Percentiles rank a stretch among this genome's conserved stretches.
phyloP scores from a whole-genome alignment of 1,140 invertebrate genomes.

The Centruroides sculpturatus region DNA sequence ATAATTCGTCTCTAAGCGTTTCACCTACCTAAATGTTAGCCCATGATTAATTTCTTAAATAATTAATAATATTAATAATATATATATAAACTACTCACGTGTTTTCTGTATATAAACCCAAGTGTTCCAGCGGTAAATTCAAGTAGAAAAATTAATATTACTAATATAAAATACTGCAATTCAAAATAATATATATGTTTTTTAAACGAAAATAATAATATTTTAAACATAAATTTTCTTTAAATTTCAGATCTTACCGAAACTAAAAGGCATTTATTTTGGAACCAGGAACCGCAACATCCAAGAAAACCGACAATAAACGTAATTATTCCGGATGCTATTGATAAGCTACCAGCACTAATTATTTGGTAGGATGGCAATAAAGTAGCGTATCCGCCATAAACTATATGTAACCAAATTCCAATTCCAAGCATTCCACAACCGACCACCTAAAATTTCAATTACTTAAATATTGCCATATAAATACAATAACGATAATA shows the following conservation, averaged over 20 bases:
- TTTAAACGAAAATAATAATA: background rate
- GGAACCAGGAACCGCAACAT: constrained; percentile 66
- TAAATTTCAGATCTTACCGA: constrained; percentile 39
- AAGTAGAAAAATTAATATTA: constrained; percentile 58
- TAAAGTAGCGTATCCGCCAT: constrained; percentile 51
- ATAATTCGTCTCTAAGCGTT: constrained; percentile 47
- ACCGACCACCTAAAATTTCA: constrained; percentile 47
- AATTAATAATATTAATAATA: background rate
- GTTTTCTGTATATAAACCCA: constrained; percentile 57
- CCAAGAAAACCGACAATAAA: constrained; percentile 61
- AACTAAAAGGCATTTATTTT: constrained; percentile 56
- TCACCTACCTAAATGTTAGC: constrained; percentile 19
- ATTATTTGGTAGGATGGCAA: constrained; percentile 51
- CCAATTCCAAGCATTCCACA: constrained; percentile 56
- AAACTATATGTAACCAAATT: constrained; percentile 49
- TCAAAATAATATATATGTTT: too few relatives aligned
- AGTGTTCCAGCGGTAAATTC: constrained; percentile 61
- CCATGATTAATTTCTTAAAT: too few relatives aligned
- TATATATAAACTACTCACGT: constrained; percentile 32
- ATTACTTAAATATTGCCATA: background rate
- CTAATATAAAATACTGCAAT: constrained; percentile 63
- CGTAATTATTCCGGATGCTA: constrained; percentile 47
- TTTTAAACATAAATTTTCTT: background rate
- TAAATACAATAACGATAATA: constrained; percentile 1
- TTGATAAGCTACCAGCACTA: constrained; percentile 50